Conservation (phyloP, 2,113 vertebrate genomes). For the Okapia johnstoni region DNA sequence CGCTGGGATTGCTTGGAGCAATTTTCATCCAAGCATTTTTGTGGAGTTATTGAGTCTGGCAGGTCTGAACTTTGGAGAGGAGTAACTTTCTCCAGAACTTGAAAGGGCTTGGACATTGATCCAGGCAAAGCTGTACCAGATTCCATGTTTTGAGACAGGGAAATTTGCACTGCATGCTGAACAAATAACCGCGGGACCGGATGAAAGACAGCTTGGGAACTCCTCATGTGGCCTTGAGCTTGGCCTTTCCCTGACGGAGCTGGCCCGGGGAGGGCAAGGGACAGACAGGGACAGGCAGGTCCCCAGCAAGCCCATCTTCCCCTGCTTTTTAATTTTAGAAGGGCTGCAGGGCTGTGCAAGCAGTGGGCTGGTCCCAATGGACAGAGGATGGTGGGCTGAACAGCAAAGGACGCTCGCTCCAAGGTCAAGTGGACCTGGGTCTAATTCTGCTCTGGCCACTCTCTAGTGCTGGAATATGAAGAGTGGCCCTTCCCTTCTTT, state of each 20-base stretch:
- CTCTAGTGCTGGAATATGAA: background rate
- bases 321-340: background rate
- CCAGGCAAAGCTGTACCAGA: constrained; percentile 89
- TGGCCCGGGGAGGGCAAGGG: constrained; percentile 62
- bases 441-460: background rate
- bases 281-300: constrained; percentile 43
- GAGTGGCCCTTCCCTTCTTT: background rate
- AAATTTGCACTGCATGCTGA: constrained; percentile 99
- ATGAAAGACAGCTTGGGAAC: constrained; percentile 82
- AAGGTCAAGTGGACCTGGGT: background rate
- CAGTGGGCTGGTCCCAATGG: background rate
- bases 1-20: constrained; percentile 93
- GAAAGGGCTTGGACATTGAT: constrained; percentile 95
- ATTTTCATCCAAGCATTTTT: constrained; percentile 93
- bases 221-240: constrained; percentile 78
- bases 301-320: constrained; percentile 38
- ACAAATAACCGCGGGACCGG: constrained; percentile 88
- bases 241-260: constrained; percentile 69
- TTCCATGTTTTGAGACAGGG: constrained; percentile 89
- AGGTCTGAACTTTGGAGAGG: constrained; percentile 98
- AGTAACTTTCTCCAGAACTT: constrained; percentile 95
- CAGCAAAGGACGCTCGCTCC: background rate
- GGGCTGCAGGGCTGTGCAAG: background rate
- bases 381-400: background rate
- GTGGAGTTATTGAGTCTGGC: constrained; percentile 98